Conservation (phyloP, 2,797 vertebrate genomes). For the Spea hammondii region DNA sequence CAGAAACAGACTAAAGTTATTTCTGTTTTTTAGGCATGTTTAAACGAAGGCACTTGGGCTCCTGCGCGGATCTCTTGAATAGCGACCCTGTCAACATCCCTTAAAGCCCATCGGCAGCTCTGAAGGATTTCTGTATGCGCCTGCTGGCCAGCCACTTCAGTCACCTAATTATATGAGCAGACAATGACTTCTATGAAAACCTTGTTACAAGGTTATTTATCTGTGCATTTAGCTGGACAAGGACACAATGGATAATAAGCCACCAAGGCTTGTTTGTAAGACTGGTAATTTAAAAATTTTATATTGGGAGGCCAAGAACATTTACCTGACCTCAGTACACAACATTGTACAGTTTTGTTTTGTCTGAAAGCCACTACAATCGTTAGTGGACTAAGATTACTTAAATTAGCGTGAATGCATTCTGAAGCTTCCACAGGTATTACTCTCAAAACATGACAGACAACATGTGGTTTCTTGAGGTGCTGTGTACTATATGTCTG, state of each 20-base stretch:
- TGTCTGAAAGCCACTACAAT: too few species aligned
- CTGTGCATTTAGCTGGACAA: slow-evolving; percentile 12
- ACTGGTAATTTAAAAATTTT: neutral
- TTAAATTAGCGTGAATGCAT: too few species aligned
- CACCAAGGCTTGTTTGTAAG: neutral
- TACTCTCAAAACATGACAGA: too few species aligned
- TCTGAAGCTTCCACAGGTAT: too few species aligned
- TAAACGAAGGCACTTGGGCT: neutral
- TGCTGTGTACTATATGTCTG: too few species aligned
- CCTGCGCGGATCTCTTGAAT: neutral
- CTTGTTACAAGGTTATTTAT: slow-evolving; percentile 14
- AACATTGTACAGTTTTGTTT: neutral
- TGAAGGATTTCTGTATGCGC: neutral
- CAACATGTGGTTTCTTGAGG: too few species aligned
- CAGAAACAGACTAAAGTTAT: neutral
- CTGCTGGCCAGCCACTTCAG: neutral
- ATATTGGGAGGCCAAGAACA: neutral
- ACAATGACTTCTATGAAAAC: neutral
- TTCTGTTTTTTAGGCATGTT: neutral
- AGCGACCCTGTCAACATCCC: neutral
- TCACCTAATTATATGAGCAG: slow-evolving; percentile 9
- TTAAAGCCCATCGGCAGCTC: neutral
- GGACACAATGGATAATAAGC: slow-evolving; percentile 6
- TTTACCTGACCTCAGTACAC: neutral
- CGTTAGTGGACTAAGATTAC: too few species aligned